Evolutionary conservation across 2,797 vertebrate genomes (phyloP), one percentile per base, ranked within the genome.

Genomic region (Sebastes iracundus): DNA sequence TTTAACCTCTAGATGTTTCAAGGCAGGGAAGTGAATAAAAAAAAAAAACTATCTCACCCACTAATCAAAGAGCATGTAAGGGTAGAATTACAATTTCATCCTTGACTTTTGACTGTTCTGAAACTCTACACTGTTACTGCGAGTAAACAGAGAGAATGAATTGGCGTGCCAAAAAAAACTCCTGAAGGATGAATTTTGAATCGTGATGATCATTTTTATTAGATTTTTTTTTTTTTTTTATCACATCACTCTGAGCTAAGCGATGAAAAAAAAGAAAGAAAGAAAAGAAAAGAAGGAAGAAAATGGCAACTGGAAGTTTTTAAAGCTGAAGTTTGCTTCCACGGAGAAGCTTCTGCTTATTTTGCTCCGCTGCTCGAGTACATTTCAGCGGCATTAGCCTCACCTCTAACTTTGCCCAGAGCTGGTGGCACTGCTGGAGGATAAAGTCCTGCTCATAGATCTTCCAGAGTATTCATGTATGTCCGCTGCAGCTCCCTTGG

Each of bases 401-500:
- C 95, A 0, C 89, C 85, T 96, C 95, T 90, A 96, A 93, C 82
- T 79, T 90, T 72, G 90, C 92, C 96, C 95, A 96, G 32, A 95
- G 92, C 81, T n/a, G 82, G 76, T 95, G 96, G 84, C 95, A 77
- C 11, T 94, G 96, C 87, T 79, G 46, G 52, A 90, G 90, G 4
- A 97, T 97, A 72, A 87, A 87, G 2, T 90, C 79, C 75, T 93
- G 68, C 9, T 82, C 6, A 23, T 96, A 95, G 33, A 92, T 91
- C 61, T 87, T 95, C 86, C 96, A 93, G 88, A 94, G 96, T 88
- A 97, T 95, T 83, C 96, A 95, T 88, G 94, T 95, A 90, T 96
- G 96, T 74, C 97, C 95, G 0, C 96, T 93, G 2, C 96, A 96
- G 89, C 96, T 97, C 84, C 97, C 96, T 73, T 96, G 93, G 2